Base-by-base conservation (phyloP, 2,888 invertebrate genomes). In the Xestia xanthographa region DNA sequence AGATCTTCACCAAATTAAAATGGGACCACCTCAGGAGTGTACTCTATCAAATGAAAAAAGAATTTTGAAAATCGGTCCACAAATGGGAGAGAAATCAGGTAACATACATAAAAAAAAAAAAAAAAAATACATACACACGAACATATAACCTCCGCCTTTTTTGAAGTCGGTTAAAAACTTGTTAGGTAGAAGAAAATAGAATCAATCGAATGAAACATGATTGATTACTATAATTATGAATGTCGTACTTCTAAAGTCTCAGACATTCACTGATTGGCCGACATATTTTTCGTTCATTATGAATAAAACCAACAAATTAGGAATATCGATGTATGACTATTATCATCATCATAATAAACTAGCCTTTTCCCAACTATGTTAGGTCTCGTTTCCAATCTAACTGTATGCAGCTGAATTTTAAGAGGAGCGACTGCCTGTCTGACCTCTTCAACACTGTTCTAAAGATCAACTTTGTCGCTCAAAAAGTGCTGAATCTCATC, bases 401-500 rank as follows among this genome's bases (percentile, higher is more conserved):
- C 56, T 26, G 56, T 5, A 26, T 6, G 14, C 14, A 56, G 17
- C 3, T 8, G 56, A 17, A 17, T 8, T 29, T 17, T 17, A 56
- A 2, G 26, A 26, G 26, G 56, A 17, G 56, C 17, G 26, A 26
- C 6, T 26, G 26, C 5, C 26, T 26, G 6, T 26, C 26, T 26
- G 41, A 41, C 41, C 63, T n/a, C 41, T 0, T 12, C 2, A n/a
- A 63, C 8, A 14, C n/a, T 63, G n/a, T n/a, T 63, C 14, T 63
- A n/a, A 41, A 17, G 41, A 41, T 17, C n/a, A 41, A n/a, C 60
- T 20, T 60, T 60, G 34, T 34, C 4, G 63, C 5, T 41, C n/a
- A 63, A 63, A 63, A 63, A 41, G 38, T 29, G 62, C 62, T 63
- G 62, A 63, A 14, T 41, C 14, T 63, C 41, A 26, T 41, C 8